Conservation (phyloP, 2,888 invertebrate genomes). For the Lycaena phlaeas region DNA sequence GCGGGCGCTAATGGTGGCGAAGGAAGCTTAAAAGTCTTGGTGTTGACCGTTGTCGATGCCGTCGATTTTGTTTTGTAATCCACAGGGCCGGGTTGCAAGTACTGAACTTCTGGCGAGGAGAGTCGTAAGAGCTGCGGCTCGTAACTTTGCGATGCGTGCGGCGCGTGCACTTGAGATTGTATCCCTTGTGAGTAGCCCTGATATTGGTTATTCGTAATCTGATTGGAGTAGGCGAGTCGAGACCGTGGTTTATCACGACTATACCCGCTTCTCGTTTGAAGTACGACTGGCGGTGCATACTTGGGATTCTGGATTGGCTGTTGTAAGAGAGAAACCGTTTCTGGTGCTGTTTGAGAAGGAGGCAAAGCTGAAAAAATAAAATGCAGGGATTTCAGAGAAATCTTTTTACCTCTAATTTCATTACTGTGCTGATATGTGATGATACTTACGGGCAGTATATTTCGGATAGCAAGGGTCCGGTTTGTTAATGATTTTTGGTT, state of each 20-base stretch:
- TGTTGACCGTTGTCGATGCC: slow-evolving; percentile 23
- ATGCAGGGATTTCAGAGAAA: neutral
- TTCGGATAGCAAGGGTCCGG: slow-evolving; percentile 44
- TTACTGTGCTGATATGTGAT: neutral
- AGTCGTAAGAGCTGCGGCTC: slow-evolving; percentile 24
- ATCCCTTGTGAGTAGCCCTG: slow-evolving; percentile 34
- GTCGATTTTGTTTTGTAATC: slow-evolving; percentile 47
- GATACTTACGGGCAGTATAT: slow-evolving; percentile 43
- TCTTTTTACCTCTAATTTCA: neutral
- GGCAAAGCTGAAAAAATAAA: slow-evolving; percentile 33
- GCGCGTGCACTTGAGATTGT: slow-evolving; percentile 27
- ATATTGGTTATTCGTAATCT: slow-evolving; percentile 35
- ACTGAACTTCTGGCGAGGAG: slow-evolving; percentile 42
- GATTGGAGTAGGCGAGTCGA: slow-evolving; percentile 31
- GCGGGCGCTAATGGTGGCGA: slow-evolving; percentile 51
- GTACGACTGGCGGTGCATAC: slow-evolving; percentile 46
- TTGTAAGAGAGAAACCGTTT: slow-evolving; percentile 62
- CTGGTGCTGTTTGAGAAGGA: slow-evolving; percentile 64
- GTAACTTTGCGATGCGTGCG: slow-evolving; percentile 23
- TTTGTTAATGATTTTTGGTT: slow-evolving; percentile 44
- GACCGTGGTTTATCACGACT: slow-evolving; percentile 47
- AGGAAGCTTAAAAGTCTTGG: slow-evolving; percentile 60
- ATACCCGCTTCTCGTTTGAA: slow-evolving; percentile 48
- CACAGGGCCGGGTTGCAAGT: slow-evolving; percentile 38
- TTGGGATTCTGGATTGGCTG: slow-evolving; percentile 53